phyloP scores from a whole-genome alignment of 2,888 invertebrate genomes.

The Pachliopta kotzebuea region DNA sequence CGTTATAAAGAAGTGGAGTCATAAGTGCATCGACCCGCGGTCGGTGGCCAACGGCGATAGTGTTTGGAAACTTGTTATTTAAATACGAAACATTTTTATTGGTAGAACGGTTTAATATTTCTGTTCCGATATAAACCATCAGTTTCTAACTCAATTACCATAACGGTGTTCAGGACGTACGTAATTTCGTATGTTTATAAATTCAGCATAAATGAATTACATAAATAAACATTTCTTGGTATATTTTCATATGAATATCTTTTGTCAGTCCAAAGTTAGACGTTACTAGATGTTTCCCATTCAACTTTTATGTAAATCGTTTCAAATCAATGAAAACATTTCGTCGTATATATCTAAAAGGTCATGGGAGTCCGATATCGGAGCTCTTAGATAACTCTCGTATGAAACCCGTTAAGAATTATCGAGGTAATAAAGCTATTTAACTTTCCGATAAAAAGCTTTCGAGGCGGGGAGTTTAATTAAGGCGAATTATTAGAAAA shows the following conservation, averaged over 20 bases:
- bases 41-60: conserved; percentile 41
- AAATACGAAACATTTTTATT: conserved; percentile 30
- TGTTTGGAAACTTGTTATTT: conserved; percentile 50
- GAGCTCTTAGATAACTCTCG: too few relatives aligned
- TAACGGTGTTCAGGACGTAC: conserved; percentile 1
- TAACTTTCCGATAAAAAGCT: background rate
- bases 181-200: conserved; percentile 2
- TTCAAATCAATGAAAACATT: too few relatives aligned
- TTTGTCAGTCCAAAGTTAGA: too few relatives aligned
- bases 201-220: conserved; percentile 1
- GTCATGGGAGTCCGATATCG: too few relatives aligned
- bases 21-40: conserved; percentile 32
- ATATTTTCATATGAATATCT: too few relatives aligned
- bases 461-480: background rate
- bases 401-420: background rate
- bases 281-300: too few relatives aligned
- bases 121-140: conserved; percentile 8
- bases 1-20: conserved; percentile 19
- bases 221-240: background rate
- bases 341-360: too few relatives aligned
- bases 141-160: conserved; percentile 18
- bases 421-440: conserved; percentile 16
- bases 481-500: conserved; percentile 1
- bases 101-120: conserved; percentile 23
- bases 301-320: too few relatives aligned